Evolutionary conservation across 2,797 vertebrate species (phyloP).

Genomic region (Acestrorhynchus altus): DNA sequence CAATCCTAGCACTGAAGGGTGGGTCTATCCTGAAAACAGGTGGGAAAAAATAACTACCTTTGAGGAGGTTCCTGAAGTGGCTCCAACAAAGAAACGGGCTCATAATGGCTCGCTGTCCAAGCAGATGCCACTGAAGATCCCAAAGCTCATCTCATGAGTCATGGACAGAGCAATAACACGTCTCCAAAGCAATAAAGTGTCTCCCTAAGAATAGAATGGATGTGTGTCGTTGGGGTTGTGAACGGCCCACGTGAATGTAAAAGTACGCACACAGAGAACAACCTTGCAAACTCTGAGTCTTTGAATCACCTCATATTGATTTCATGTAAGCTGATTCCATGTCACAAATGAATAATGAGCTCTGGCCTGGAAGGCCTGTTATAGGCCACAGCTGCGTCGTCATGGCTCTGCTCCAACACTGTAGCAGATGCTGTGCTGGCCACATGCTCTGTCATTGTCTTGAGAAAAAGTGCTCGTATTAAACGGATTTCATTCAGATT

Average conservation of each 20-base stretch:
- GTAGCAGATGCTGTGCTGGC: background rate
- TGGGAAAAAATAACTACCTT: background rate
- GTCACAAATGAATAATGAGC: background rate
- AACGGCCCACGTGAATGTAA: too few species aligned
- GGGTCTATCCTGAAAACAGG: background rate
- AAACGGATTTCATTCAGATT: background rate
- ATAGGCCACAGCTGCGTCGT: slow-evolving; percentile 25
- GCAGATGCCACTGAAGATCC: background rate
- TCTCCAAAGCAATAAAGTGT: too few species aligned
- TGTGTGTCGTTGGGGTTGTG: too few species aligned
- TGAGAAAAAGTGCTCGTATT: background rate
- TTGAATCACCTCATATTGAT: too few species aligned
- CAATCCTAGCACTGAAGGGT: background rate
- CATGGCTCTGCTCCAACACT: slow-evolving; percentile 1
- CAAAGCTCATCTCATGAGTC: background rate
- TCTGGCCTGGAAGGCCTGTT: slow-evolving; percentile 5
- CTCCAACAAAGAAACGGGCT: slow-evolving; percentile 32
- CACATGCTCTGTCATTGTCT: slow-evolving; percentile 13
- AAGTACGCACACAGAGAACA: background rate
- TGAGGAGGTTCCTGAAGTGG: background rate
- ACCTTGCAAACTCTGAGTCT: too few species aligned
- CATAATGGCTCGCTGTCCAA: slow-evolving; percentile 19
- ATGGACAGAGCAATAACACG: too few species aligned
- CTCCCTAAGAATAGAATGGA: too few species aligned
- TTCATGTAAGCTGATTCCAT: background rate